Conservation (phyloP, 2,888 invertebrate genomes). For the Tribolium freemani region DNA sequence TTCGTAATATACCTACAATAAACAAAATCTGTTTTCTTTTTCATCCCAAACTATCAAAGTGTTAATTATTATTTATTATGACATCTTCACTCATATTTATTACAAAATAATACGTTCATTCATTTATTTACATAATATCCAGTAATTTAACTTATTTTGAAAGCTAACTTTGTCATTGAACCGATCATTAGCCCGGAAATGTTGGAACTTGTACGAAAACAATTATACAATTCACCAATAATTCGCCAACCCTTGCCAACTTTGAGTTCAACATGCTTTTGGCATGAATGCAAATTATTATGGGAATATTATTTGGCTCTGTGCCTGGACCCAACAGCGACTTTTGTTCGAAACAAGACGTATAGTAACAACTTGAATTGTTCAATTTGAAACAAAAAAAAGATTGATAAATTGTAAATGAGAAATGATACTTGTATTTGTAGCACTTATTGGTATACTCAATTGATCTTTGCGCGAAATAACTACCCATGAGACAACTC, state of each 20-base stretch:
- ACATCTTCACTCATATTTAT: no score
- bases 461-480: no score
- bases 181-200: neutral
- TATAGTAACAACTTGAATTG: neutral
- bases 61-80: no score
- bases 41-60: no score
- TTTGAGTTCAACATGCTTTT: neutral
- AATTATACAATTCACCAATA: neutral
- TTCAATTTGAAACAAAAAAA: neutral
- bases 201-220: neutral
- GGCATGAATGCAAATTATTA: neutral
- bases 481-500: no score
- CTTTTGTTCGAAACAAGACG: neutral
- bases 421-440: no score
- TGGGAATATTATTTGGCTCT: neutral
- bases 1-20: no score
- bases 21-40: no score
- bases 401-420: no score
- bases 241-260: neutral
- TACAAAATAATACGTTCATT: no score
- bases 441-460: no score
- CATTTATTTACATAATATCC: neutral
- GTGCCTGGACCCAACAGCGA: neutral
- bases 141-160: neutral
- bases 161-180: neutral